Evolutionary conservation across 2,113 vertebrate genomes (phyloP).

Genomic region (Forbesichthys papilliferus): DNA sequence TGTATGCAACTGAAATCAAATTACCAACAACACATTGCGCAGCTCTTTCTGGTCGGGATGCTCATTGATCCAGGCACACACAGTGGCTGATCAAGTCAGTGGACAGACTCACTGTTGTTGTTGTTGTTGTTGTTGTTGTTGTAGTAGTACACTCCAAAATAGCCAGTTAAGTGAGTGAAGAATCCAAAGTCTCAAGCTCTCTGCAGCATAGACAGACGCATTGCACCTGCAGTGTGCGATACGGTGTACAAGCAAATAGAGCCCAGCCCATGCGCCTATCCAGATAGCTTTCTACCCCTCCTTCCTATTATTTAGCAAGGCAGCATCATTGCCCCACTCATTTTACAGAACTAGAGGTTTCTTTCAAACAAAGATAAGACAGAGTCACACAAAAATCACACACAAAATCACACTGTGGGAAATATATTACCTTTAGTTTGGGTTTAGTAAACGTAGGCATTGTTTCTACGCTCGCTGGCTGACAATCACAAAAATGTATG

Average conservation of each 20-base stretch:
- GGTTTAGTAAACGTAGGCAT: constrained; percentile 90
- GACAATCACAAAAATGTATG: constrained; percentile 32
- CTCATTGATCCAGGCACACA: constrained; percentile 1
- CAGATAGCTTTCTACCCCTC: constrained; percentile 30
- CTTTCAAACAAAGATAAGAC: constrained; percentile 20
- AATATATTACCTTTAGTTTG: constrained; percentile 85
- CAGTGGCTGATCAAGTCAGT: constrained; percentile 8
- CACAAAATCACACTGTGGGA: constrained; percentile 11
- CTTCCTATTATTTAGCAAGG: constrained; percentile 57
- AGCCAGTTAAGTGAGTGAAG: background rate
- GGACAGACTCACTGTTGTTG: background rate
- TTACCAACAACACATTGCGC: constrained; percentile 27
- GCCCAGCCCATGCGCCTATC: constrained; percentile 63
- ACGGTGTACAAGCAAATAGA: constrained; percentile 57
- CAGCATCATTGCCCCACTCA: constrained; percentile 29
- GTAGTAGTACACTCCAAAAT: background rate
- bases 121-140: too few species aligned
- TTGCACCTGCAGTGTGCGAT: constrained; percentile 70
- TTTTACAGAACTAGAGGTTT: constrained; percentile 5
- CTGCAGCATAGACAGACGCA: constrained; percentile 68
- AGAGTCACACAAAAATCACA: constrained; percentile 57
- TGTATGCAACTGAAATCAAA: background rate
- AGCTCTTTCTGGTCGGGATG: background rate
- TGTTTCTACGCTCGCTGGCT: constrained; percentile 47
- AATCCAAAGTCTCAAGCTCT: constrained; percentile 7